Evolutionary conservation across 1,140 invertebrate genomes (phyloP).

Genomic region (Leguminivora glycinivorella): DNA sequence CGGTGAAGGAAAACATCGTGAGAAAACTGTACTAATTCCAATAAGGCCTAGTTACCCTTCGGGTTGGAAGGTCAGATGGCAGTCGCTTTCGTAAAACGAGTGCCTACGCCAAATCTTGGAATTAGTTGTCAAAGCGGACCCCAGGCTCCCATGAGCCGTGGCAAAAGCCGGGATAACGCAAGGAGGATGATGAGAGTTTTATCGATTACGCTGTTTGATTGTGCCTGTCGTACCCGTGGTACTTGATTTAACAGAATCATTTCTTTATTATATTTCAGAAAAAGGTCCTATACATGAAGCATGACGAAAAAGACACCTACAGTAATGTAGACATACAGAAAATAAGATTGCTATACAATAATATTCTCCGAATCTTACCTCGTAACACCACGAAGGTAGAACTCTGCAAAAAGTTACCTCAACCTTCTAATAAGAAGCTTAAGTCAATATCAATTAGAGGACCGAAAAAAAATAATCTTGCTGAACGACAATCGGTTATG

Average conservation of each 20-base stretch:
- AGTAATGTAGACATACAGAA: slow-evolving; percentile 15
- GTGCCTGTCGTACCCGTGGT: no score
- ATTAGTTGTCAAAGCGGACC: no score
- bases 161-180: no score
- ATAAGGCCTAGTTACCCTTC: no score
- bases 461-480: not conserved
- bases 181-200: no score
- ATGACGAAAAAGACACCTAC: not conserved
- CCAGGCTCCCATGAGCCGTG: no score
- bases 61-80: no score
- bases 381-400: not conserved
- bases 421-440: not conserved
- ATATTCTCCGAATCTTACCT: not conserved
- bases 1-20: no score
- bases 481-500: not conserved
- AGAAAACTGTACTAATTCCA: no score
- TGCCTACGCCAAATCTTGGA: no score
- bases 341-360: slow-evolving; percentile 27
- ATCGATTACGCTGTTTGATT: no score
- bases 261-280: not conserved
- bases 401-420: not conserved
- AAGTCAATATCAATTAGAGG: not conserved
- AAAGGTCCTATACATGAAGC: not conserved
- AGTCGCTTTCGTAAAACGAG: no score
- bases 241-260: not conserved